Base-by-base conservation (phyloP, 1,140 invertebrate genomes). In the Melipona quadrifasciata region DNA sequence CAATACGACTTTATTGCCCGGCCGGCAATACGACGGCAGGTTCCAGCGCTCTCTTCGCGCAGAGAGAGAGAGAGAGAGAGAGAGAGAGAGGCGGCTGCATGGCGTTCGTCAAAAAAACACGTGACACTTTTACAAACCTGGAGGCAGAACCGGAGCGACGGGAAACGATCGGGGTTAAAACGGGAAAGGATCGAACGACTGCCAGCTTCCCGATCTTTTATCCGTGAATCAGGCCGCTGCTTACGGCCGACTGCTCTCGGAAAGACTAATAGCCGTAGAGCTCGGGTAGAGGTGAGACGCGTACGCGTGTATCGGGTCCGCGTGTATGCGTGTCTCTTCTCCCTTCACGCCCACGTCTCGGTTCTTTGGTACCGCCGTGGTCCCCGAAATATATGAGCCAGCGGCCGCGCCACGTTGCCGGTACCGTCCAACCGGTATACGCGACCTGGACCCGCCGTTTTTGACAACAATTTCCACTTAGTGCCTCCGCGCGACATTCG, bases 391-490 rank as follows among this genome's bases (percentile, higher is more conserved):
- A 90, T 90, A 90, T 82, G 89, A 84, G 84, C 82, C 80, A 74
- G 71, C 82, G 70, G 86, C 39, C 79, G 75, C 68, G 8, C 39
- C 39, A 47, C 39, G 39, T 47, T 47, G 86, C 51, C 58, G 82
- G 88, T 87, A 89, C 70, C 73, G 64, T 87, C 77, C 82, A 78
- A 87, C 81, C 87, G 88, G 88, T 84, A 89, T 86, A 81, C 76
- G 64, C 86, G 57, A 75, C 24, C 72, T 61, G 68, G 75, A 70
- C 83, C 90, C 84, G 86, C 89, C 86, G 87, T 94, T 90, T 94
- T 95, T 94, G 94, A 95, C 93, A 95, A 94, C 93, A 94, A 94
- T 95, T 95, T 94, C 94, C 93, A 95, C 93, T 95, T 95, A 95
- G 93, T 93, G 93, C 88, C 92, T 92, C 88, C 85, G 91, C 92